Evolutionary conservation across 2,113 vertebrate species (phyloP).

Genomic region (Bos javanicus): DNA sequence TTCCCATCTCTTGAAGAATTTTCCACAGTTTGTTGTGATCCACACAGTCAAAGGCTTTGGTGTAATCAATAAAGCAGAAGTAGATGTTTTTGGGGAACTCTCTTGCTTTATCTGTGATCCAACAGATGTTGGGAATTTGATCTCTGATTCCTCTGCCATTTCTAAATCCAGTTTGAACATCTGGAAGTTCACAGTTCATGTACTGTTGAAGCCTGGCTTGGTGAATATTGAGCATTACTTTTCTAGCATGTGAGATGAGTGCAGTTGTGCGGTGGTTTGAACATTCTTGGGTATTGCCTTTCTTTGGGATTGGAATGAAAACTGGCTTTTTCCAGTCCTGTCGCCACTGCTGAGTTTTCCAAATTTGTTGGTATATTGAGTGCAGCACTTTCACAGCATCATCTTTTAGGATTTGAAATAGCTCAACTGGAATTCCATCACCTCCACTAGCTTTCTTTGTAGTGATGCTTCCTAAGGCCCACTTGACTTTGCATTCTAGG

Average conservation of each 20-base stretch:
- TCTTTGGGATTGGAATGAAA: neutral
- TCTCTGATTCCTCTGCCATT: neutral
- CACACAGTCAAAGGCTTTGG: neutral
- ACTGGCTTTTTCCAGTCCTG: neutral
- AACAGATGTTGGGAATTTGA: neutral
- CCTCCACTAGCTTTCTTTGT: neutral
- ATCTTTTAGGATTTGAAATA: neutral
- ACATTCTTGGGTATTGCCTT: neutral
- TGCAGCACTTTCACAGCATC: neutral
- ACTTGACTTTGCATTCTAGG: neutral
- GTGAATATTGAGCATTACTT: neutral
- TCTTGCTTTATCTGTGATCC: neutral
- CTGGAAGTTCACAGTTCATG: neutral
- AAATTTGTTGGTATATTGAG: neutral
- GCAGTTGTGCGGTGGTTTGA: neutral
- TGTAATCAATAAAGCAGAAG: neutral
- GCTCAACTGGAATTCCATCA: neutral
- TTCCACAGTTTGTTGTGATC: neutral
- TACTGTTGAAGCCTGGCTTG: neutral
- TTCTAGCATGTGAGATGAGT: neutral
- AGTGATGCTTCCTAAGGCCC: neutral
- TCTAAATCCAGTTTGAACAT: neutral
- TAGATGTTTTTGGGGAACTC: neutral
- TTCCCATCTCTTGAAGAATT: neutral
- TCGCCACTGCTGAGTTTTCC: neutral